Base-by-base conservation (phyloP, 2,888 invertebrate species). In the Cataglyphis livida region DNA sequence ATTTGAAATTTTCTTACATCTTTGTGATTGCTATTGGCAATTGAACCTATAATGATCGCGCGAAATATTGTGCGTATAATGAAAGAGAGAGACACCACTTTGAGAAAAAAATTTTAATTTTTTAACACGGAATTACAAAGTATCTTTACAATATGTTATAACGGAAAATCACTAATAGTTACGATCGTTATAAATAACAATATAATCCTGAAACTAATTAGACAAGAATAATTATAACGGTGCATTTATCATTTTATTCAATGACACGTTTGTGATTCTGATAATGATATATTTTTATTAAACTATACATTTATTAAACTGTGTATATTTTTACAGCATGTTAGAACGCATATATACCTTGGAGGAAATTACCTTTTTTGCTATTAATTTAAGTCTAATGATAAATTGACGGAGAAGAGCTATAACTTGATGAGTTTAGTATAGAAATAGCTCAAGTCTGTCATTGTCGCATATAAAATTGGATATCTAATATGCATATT, bases 171-270 rank as follows among this genome's bases (percentile, higher is more conserved):
- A 62, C 10, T 21, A 62, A 10, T 62, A 32, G 21, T 62, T 74
- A 74, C n/a, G 64, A 74, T 62, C 74, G 62, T 62, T 74, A 38
- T 76, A 54, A 76, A 54, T 54, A 66, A 76, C 25, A 51, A 38
- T 28, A 66, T 68, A 51, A 41, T 76, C n/a, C 9, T 25, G 12
- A 25, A 54, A 25, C 66, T 54, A 76, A 76, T 76, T 76, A 76
- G 32, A 25, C 48, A 25, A 21, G 9, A 44, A 10, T 74, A 76
- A 68, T 76, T 66, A 76, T 38, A 76, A 32, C 51, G 25, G 25
- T 15, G n/a, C 38, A 51, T 66, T 54, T 66, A 54, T 38, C 38
- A 76, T 28, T 76, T 66, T n/a, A n/a, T n/a, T n/a, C 51, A 25
- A 2, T 12, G 66, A 66, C 54, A 28, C 28, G 38, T 38, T 75